phyloP scores from a whole-genome alignment of 2,888 invertebrate genomes.

The Polietes domitor region DNA sequence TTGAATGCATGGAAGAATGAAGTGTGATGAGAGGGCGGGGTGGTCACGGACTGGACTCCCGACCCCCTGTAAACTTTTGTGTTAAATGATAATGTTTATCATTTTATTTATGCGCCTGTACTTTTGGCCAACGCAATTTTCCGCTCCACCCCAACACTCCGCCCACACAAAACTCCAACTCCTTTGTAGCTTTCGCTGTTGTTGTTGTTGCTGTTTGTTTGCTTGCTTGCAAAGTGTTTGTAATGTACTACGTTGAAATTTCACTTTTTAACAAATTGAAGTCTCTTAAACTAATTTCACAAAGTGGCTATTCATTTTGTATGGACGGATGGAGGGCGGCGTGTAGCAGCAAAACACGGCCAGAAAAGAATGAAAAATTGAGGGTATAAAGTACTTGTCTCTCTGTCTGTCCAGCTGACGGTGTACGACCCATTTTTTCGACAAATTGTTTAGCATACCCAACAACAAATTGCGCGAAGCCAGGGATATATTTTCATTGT shows the following conservation, averaged over 20 bases:
- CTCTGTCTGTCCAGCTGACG: background rate
- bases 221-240: constrained; percentile 2
- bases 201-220: background rate
- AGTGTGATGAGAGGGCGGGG: background rate
- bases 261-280: constrained; percentile 32
- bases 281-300: constrained; percentile 24
- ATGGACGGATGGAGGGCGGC: background rate
- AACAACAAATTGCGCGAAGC: background rate
- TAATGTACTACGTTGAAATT: background rate
- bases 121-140: background rate
- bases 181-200: background rate
- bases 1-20: background rate
- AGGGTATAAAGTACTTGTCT: background rate
- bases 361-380: background rate
- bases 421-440: constrained; percentile 5
- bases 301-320: constrained; percentile 32
- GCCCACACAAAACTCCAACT: background rate
- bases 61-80: constrained; percentile 8
- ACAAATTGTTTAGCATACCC: constrained; percentile 2
- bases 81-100: constrained; percentile 6
- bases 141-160: background rate
- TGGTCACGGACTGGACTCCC: background rate
- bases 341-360: background rate
- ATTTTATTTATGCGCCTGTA: constrained; percentile 11
- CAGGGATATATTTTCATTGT: background rate